Evolutionary conservation across 2,888 invertebrate species (phyloP), one percentile per base, ranked within the genome.

Genomic region (Fabriciana adippe): DNA sequence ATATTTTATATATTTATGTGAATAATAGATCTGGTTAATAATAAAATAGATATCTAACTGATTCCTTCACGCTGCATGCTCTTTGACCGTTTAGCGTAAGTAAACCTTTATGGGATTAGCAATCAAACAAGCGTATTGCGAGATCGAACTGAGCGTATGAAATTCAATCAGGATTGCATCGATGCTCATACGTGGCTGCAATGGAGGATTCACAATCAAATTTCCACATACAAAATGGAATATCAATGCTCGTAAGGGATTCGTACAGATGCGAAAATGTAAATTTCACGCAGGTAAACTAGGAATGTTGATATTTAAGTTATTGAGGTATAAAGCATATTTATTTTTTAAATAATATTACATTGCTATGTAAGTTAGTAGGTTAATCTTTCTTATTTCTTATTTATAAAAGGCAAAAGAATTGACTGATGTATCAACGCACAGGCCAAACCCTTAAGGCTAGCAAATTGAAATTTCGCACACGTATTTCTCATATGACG

Each of bases 101-200:
- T 47, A 21, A 11, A 21, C 47, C 47, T 59, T 47, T 59, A 59
- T 47, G 47, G 51, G 61, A 50, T 61, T 51, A 66, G 48, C 65
- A 62, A 68, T 48, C 65, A 61, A 51, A 61, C 35, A 47, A 48
- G 55, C 35, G 61, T 51, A 51, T 48, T 59, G 53, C 66, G 60
- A 60, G 51, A 54, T 55, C 59, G 60, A n/a, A 60, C 15, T 50
- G 48, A 35, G 57, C 55, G 31, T 68, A 60, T 55, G 68, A 57
- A 64, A 64, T 64, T 60, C 60, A 68, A 68, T 64, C 55, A 55
- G 31, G 48, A 65, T 56, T 66, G 60, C 35, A 60, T 6, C 55
- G 66, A 55, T 50, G 31, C 48, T 48, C 60, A 35, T 55, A 59
- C 59, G 8, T 18, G 15, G 59, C 47, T 18, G 47, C 60, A 55